Evolutionary conservation across 2,797 vertebrate species (phyloP), one percentile per base, ranked within the genome.

Genomic region (Peromyscus eremicus): DNA sequence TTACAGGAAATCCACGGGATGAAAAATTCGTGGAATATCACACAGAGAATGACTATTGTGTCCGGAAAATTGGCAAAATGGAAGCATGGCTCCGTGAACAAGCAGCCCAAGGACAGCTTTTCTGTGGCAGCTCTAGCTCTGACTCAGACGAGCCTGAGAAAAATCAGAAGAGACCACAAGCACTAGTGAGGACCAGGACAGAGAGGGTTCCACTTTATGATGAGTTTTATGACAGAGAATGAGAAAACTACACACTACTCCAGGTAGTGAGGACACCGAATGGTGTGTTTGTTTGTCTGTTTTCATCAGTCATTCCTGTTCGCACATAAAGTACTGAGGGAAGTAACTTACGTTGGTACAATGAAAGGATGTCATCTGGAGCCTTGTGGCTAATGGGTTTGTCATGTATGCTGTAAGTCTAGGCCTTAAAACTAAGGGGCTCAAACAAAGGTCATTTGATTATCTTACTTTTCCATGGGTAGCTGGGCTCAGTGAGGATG

Each of bases 61-160:
- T 90, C 0, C 52, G 0, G 6, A 93, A 96, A 88, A 97, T 4
- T 13, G 77, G 97, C 11, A 98, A 98, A 95, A 97, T 96, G 64
- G 98, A 98, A 49, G 90, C 84, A 13, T 98, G 98, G 98, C 62
- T 99, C 77, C 95, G 94, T 66, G 98, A 98, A 92, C 98, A 98
- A 71, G 97, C 98, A 16, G 92, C 40, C n/a, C 94, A 16, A 0
- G 98, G 97, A 77, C 97, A 99, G 89, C 81, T 98, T 29, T 98
- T 99, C 96, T 99, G 99, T 98, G 98, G 99, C 64, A 98, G 98
- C 70, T 98, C 98, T 75, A 99, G 98, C 97, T 98, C 98, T 2
- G 98, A 99, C 77, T 98, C 98, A 0, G 98, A 98, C 1, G 98
- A 98, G 13, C 94, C 84, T 91, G 97, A 97, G 32, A 94, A 60